These are phyloP conservation scores for Hesperophylax magnus DNA, from an alignment of 1,140 invertebrate species.

Conservation along the genomic window DNA sequence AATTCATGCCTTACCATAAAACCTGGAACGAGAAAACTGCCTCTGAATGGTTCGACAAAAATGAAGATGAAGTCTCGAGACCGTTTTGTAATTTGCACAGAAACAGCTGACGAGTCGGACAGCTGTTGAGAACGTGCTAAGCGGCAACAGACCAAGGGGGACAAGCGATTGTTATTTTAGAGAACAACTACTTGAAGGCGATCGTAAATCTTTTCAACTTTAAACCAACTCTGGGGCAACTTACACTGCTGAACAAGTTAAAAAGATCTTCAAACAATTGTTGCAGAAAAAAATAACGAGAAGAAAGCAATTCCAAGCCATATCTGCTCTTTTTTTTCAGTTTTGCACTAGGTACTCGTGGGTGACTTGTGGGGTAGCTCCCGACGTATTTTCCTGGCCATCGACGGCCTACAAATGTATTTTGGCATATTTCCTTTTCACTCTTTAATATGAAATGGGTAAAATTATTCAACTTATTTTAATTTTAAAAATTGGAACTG, in stretches of 20 bases:
- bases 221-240: neutral
- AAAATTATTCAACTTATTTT: too few species aligned
- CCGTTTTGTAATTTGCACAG: slow-evolving; percentile 3
- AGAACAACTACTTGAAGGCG: slow-evolving; percentile 1
- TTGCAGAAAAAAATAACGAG: too few species aligned
- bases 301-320: too few species aligned
- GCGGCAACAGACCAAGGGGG: slow-evolving; percentile 1
- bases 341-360: too few species aligned
- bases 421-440: too few species aligned
- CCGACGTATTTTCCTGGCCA: too few species aligned
- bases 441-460: too few species aligned
- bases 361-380: too few species aligned
- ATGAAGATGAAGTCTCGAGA: neutral
- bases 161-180: slow-evolving; percentile 18
- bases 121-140: slow-evolving; percentile 16
- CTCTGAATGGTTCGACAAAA: neutral
- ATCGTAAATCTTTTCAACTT: slow-evolving; percentile 12
- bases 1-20: neutral
- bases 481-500: too few species aligned
- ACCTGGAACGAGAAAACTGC: neutral
- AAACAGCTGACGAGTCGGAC: slow-evolving; percentile 21
- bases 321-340: too few species aligned
- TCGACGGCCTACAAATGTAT: too few species aligned
- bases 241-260: neutral
- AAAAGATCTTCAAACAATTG: too few species aligned